Conservation (phyloP, 2,113 vertebrate species). For the Mesoclemmys tuberculata region DNA sequence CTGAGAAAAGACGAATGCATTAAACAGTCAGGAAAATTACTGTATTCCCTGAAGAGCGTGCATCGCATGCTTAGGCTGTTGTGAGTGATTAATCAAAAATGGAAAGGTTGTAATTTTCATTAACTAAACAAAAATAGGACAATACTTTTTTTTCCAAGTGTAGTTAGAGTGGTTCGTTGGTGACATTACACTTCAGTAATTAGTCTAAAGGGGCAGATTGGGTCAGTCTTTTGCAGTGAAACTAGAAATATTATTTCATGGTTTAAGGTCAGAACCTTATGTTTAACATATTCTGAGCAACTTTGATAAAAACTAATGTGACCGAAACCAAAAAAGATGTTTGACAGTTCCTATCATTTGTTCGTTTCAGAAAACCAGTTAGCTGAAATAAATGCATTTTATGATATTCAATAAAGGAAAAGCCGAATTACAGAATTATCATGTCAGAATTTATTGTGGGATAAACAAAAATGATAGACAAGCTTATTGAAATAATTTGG, state of each 20-base stretch:
- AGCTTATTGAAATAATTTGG: conserved; percentile 14
- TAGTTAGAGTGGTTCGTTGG: conserved; percentile 48
- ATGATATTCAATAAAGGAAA: conserved; percentile 40
- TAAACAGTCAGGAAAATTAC: conserved; percentile 32
- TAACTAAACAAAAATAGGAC: conserved; percentile 43
- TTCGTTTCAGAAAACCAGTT: conserved; percentile 61
- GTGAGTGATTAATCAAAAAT: conserved; percentile 63
- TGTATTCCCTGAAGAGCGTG: background rate
- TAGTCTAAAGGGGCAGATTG: conserved; percentile 51
- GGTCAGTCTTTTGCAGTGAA: conserved; percentile 37
- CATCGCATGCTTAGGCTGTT: conserved; percentile 3
- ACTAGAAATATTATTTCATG: conserved; percentile 60
- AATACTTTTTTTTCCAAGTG: conserved; percentile 16
- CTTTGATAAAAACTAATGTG: conserved; percentile 50
- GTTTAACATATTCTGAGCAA: conserved; percentile 68
- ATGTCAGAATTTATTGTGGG: conserved; percentile 55
- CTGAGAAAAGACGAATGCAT: conserved; percentile 21
- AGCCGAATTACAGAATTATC: conserved; percentile 36
- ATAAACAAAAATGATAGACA: conserved; percentile 59
- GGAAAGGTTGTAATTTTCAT: conserved; percentile 66
- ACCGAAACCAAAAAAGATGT: conserved; percentile 57
- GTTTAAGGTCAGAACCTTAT: conserved; percentile 61
- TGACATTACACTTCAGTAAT: conserved; percentile 18
- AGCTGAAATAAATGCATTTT: conserved; percentile 60
- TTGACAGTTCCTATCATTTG: conserved; percentile 61